phyloP scores from a whole-genome alignment of 2,797 vertebrate species.

The Merluccius polli region DNA sequence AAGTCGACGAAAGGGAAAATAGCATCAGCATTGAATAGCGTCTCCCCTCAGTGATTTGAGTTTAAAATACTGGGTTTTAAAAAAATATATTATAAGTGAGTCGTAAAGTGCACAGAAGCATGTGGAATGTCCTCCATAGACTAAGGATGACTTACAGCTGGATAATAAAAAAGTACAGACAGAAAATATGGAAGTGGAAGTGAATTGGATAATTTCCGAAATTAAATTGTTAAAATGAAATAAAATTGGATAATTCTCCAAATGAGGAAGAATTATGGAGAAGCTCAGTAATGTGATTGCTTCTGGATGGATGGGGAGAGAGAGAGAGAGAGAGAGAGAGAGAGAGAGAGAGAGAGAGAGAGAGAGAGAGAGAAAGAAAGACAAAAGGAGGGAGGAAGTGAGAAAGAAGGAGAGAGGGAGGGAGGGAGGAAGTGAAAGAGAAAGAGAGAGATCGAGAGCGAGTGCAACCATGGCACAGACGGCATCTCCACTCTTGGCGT shows the following conservation, averaged over 20 bases:
- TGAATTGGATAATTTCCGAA: neutral
- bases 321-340: constrained; percentile 18
- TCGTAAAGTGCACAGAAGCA: no score
- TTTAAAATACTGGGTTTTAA: no score
- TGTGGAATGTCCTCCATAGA: no score
- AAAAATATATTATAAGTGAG: no score
- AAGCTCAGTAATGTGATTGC: neutral
- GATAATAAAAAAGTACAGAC: no score
- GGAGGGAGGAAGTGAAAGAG: constrained; percentile 7
- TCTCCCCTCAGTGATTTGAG: no score
- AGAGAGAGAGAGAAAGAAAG: constrained; percentile 9
- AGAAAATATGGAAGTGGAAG: neutral
- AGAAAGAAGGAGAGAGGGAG: neutral
- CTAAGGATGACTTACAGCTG: no score
- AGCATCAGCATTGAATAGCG: no score
- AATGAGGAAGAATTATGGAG: neutral
- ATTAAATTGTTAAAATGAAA: neutral
- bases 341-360: constrained; percentile 35
- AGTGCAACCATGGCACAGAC: no score
- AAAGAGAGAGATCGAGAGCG: neutral
- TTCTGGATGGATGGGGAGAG: neutral
- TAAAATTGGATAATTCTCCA: neutral
- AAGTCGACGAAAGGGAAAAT: no score
- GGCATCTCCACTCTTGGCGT: neutral
- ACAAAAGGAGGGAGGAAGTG: constrained; percentile 20